Conservation (phyloP, 2,888 invertebrate species). For the Epistrophella euchroma region DNA sequence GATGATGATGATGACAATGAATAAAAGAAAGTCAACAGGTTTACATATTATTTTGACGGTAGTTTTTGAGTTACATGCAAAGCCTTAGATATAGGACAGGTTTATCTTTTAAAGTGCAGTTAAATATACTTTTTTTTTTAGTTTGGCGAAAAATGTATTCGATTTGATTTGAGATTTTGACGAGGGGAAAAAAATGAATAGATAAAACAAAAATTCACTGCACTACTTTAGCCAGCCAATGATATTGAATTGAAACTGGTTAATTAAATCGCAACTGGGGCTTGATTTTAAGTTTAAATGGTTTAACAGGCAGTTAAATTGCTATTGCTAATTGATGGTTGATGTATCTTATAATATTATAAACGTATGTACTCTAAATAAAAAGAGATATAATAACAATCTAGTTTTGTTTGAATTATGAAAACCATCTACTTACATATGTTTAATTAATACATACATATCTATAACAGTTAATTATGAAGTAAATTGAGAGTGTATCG, state of each 20-base stretch:
- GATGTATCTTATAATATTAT: not conserved
- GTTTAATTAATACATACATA: no score
- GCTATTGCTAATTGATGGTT: not conserved
- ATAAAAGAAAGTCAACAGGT: conserved; percentile 68
- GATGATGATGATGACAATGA: conserved; percentile 34
- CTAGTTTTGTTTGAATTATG: not conserved
- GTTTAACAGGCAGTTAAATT: conserved; percentile 8
- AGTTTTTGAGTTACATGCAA: conserved; percentile 2
- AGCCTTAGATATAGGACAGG: not conserved
- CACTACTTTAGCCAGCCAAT: conserved; percentile 8
- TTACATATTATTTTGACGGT: conserved; percentile 13
- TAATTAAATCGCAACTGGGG: not conserved
- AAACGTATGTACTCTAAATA: not conserved
- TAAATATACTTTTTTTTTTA: not conserved
- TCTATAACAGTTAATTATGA: no score
- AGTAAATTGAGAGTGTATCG: no score
- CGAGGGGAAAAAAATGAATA: conserved; percentile 2
- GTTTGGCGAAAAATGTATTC: not conserved
- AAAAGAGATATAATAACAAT: not conserved
- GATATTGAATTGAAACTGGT: conserved; percentile 7
- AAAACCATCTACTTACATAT: no score
- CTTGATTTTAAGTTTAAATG: conserved; percentile 5
- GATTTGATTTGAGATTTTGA: conserved; percentile 15
- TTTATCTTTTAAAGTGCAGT: conserved; percentile 23
- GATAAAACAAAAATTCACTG: not conserved